Conservation (phyloP, 2,113 vertebrate genomes). For the Shinisaurus crocodilurus region DNA sequence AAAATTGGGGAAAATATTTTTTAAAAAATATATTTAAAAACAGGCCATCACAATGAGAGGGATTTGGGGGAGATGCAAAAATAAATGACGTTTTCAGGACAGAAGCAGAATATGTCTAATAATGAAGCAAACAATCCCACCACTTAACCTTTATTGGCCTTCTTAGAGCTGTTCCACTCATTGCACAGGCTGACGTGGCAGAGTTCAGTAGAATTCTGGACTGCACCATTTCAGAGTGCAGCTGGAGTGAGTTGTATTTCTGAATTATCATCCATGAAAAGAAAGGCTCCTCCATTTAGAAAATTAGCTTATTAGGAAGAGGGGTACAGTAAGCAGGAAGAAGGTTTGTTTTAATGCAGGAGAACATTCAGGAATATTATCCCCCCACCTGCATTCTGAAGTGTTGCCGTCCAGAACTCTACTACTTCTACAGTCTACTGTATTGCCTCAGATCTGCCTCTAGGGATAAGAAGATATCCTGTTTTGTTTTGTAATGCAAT, state of each 20-base stretch:
- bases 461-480: not conserved
- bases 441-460: not conserved
- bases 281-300: not conserved
- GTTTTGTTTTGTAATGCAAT: no score
- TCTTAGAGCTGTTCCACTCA: not conserved
- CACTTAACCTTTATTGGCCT: not conserved
- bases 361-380: not conserved
- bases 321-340: not conserved
- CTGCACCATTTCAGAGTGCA: not conserved
- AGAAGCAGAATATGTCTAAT: not conserved
- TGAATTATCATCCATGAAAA: not conserved
- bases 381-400: not conserved
- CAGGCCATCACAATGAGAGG: not conserved
- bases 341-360: not conserved
- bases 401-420: not conserved
- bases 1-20: not conserved
- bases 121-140: not conserved
- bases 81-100: not conserved
- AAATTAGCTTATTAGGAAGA: not conserved
- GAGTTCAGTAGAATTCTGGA: not conserved
- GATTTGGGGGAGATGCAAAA: not conserved
- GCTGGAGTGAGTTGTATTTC: not conserved
- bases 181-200: not conserved
- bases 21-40: not conserved
- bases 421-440: not conserved